These are phyloP conservation scores for Callyntrura sp. DNA, from an alignment of 2,888 invertebrate genomes.

Conservation along the genomic window DNA sequence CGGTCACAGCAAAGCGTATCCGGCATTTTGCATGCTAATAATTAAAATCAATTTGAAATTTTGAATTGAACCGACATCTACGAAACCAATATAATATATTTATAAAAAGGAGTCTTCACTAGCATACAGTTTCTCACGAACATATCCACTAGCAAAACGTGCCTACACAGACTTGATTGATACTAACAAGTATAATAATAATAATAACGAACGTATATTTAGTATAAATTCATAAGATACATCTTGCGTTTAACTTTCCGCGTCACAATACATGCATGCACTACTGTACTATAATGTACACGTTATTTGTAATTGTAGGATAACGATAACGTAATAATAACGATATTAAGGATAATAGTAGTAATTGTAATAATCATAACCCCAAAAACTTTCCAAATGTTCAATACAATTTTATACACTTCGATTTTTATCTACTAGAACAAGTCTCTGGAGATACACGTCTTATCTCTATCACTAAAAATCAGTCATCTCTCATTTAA, in stretches of 20 bases:
- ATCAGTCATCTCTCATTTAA: slow-evolving; percentile 72
- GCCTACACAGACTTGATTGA: not conserved
- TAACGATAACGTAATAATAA: not conserved
- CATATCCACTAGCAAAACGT: not conserved
- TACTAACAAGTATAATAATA: not conserved
- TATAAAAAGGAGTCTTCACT: slow-evolving; percentile 22
- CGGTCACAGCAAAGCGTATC: slow-evolving; percentile 60
- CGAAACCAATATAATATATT: slow-evolving; percentile 12
- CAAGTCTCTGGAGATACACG: slow-evolving; percentile 63
- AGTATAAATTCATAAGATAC: not conserved
- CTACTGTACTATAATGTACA: not conserved
- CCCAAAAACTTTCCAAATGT: slow-evolving; percentile 8
- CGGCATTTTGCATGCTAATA: slow-evolving; percentile 48
- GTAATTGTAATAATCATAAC: not conserved
- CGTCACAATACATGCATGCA: not conserved
- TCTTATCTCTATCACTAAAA: slow-evolving; percentile 71
- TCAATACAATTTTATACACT: slow-evolving; percentile 19
- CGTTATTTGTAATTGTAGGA: not conserved
- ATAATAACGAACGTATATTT: no score
- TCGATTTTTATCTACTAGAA: slow-evolving; percentile 25
- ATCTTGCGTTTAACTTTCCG: not conserved
- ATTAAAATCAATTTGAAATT: not conserved
- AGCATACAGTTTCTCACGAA: not conserved
- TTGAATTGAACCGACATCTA: no score
- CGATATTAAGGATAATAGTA: not conserved